Conservation (phyloP, 2,888 invertebrate genomes). For the Hipparchia semele region DNA sequence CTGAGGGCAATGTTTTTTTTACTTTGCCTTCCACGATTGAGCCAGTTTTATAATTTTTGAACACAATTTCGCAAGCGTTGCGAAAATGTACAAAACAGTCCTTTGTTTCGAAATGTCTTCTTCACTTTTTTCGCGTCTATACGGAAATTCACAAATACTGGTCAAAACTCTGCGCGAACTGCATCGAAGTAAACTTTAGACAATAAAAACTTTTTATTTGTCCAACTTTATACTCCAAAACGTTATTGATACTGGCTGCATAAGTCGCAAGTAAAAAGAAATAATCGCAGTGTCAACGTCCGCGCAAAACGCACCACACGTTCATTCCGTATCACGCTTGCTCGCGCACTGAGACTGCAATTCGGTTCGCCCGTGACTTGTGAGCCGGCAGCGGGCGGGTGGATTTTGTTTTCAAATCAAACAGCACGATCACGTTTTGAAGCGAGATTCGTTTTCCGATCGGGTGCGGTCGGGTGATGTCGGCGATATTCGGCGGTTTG, state of each 20-base stretch:
- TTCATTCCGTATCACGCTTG: slow-evolving; percentile 83
- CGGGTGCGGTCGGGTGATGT: slow-evolving; percentile 58
- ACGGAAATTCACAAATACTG: slow-evolving; percentile 78
- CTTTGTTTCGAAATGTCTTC: slow-evolving; percentile 79
- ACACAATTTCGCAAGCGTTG: slow-evolving; percentile 81
- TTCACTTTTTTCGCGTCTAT: slow-evolving; percentile 78
- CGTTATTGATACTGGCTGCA: slow-evolving; percentile 71
- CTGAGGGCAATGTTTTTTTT: slow-evolving; percentile 62
- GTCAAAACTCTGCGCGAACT: slow-evolving; percentile 81
- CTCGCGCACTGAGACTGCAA: slow-evolving; percentile 78
- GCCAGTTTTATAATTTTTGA: slow-evolving; percentile 71
- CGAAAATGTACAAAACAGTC: slow-evolving; percentile 84
- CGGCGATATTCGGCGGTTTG: slow-evolving; percentile 62
- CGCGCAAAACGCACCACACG: slow-evolving; percentile 84
- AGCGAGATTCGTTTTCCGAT: slow-evolving; percentile 71
- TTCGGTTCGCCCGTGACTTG: slow-evolving; percentile 53
- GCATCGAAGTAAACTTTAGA: slow-evolving; percentile 65
- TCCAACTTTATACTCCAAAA: slow-evolving; percentile 79
- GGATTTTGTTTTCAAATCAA: slow-evolving; percentile 79
- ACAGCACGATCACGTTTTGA: slow-evolving; percentile 76
- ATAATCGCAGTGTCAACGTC: slow-evolving; percentile 79
- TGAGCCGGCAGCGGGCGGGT: slow-evolving; percentile 55
- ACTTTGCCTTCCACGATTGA: slow-evolving; percentile 60
- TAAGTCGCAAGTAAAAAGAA: slow-evolving; percentile 75
- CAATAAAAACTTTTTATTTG: slow-evolving; percentile 65